Evolutionary conservation across 2,797 vertebrate species (phyloP), one percentile per base, ranked within the genome.

Genomic region (Alcedo atthis): DNA sequence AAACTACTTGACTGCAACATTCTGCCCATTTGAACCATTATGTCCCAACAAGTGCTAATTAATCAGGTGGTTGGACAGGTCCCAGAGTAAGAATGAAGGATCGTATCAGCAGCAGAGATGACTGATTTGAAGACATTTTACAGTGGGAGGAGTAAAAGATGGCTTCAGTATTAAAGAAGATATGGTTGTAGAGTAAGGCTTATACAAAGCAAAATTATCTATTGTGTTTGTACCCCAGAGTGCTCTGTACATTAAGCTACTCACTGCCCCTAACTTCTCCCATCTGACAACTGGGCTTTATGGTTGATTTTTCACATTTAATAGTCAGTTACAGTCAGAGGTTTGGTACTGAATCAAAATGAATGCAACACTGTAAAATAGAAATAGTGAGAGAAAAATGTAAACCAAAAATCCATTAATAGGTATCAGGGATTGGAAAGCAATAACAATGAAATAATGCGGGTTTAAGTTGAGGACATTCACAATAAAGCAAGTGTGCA

Each of bases 321-420:
- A 40, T 10, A 33, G 68, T 8, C 63, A 84, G 40, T 28, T 43
- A 20, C 35, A 74, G 64, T 2, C 63, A 55, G 15, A 55, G 22
- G 26, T 17, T 37, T 8, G 9, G 17, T 10, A 37, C 5, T 3
- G 0, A 67, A 73, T n/a, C 1, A 1, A 69, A 90, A 62, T 0
- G 10, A 75, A 67, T 76, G 14, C 35, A 75, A 33, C 2, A 0
- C 0, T 28, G 22, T 45, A 35, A 76, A 85, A 66, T 0, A 71
- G 51, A 77, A 90, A 83, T 9, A 59, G 25, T 0, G 0, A 37
- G 62, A 62, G 5, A 26, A 59, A 94, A 84, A 14, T 0, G 0
- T 24, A 20, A 22, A 71, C 13, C 2, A 26, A 25, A 57, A 61
- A 9, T 49, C 33, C 37, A 6, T 0, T 1, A 46, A 20, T 26